Base-by-base conservation (phyloP, 1,140 invertebrate genomes). In the Steinernema feltiae region DNA sequence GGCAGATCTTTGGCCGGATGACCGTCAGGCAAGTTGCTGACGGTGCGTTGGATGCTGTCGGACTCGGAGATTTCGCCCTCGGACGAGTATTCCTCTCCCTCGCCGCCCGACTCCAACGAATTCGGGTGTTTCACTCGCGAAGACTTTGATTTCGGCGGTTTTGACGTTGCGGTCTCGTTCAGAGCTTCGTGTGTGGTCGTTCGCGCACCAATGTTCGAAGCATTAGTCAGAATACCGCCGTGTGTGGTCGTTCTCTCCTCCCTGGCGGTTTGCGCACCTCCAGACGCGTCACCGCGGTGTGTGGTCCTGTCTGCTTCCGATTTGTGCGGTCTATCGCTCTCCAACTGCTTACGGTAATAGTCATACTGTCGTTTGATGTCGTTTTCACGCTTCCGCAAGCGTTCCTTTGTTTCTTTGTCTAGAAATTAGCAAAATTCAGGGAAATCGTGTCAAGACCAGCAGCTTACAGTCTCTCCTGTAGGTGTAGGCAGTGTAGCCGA, bases 1-100 rank as follows among this genome's bases (percentile, higher is more conserved):
- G 82, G 82, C 17, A 83, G 75, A 27, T 30, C 27, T 29, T 76
- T 30, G 48, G 82, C 82, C 15, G 82, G 82, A 76, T 83, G 82
- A 18, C 82, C 82, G 27, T 69, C 17, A 21, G 79, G 73, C 27
- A 84, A 72, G 24, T 69, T 30, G 2, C 30, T 77, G 24, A 77
- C n/a, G 1, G 29, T 81, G 80, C 24, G 70, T 79, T 82, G 71
- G 0, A 78, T 76, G 17, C 32, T 35, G 35, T 41, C 32, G 32
- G 18, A 7, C 31, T 69, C 78, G 41, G 32, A 30, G 21, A 48
- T 77, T n/a, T 46, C 72, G n/a, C 21, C 74, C 7, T 76, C 75
- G 15, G 35, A 27, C 7, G 31, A 76, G 32, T 78, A 53, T 17
- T 2, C 73, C 15, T 15, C 30, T 15, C 32, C 29, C 15, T n/a